Evolutionary conservation across 1,140 invertebrate species (phyloP).

Genomic region (Cydia fagiglandana): DNA sequence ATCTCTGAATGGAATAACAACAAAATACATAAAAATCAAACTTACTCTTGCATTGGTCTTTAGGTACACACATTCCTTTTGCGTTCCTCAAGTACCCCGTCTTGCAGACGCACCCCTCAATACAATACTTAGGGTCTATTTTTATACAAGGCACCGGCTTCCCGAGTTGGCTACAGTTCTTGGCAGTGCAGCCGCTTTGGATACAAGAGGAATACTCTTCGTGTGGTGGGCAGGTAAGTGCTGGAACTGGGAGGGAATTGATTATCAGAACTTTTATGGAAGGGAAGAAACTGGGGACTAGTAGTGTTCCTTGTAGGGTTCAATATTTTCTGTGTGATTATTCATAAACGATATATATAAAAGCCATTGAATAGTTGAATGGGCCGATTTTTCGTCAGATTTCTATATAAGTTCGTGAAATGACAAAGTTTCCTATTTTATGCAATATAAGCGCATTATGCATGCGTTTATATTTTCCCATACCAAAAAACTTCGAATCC

Average conservation of each 20-base stretch:
- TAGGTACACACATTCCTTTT: constrained; percentile 67
- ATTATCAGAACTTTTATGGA: constrained; percentile 27
- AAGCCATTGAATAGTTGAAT: no score
- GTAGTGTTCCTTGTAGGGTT: no score
- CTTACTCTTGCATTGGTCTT: constrained; percentile 47
- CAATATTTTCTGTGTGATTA: no score
- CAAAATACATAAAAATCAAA: not conserved
- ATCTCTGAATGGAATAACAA: no score
- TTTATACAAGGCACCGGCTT: constrained; percentile 30
- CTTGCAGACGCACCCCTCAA: constrained; percentile 23
- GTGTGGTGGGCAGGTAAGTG: constrained; percentile 22
- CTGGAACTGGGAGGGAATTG: constrained; percentile 34
- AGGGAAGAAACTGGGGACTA: no score
- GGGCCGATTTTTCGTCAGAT: no score
- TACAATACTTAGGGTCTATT: constrained; percentile 19
- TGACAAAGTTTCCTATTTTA: no score
- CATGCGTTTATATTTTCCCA: no score
- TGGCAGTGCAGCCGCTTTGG: constrained; percentile 28
- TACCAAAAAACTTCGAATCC: no score
- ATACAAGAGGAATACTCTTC: constrained; percentile 26
- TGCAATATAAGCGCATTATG: no score
- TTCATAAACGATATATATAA: no score
- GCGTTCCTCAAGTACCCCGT: constrained; percentile 37
- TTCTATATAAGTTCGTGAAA: no score
- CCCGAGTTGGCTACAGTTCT: constrained; percentile 32